Percentiles rank a stretch among this genome's conserved stretches.
Conservation (phyloP, 1,140 invertebrate species). For the Orchestia grillus region DNA sequence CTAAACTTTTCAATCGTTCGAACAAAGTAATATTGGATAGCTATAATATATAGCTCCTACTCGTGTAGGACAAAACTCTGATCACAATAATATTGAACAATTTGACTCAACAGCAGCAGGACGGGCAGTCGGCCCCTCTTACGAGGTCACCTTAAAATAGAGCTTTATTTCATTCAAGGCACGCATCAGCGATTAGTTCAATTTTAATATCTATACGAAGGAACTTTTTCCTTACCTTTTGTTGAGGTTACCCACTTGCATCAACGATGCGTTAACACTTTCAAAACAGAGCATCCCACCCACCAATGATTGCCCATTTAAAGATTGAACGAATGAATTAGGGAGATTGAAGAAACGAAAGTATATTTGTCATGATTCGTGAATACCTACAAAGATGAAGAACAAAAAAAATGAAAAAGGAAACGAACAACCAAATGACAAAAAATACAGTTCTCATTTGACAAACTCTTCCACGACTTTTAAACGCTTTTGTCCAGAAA, state of each 20-base stretch:
- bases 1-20: neutral
- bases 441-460: neutral
- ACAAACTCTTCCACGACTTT: neutral
- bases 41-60: neutral
- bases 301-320: neutral
- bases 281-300: neutral
- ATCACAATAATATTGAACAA: neutral
- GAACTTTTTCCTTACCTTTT: neutral
- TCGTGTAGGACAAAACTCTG: neutral
- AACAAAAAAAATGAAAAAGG: neutral
- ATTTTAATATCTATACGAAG: neutral
- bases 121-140: neutral
- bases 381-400: neutral
- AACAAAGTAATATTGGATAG: neutral
- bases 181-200: neutral
- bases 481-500: neutral
- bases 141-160: neutral
- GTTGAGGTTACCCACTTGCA: neutral
- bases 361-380: neutral
- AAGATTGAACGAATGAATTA: no score
- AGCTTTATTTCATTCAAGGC: neutral
- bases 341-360: neutral
- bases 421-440: neutral
- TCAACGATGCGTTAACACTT: neutral
- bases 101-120: neutral